Base-by-base conservation (phyloP, 2,113 vertebrate genomes). In the Thalassarche chlororhynchos region DNA sequence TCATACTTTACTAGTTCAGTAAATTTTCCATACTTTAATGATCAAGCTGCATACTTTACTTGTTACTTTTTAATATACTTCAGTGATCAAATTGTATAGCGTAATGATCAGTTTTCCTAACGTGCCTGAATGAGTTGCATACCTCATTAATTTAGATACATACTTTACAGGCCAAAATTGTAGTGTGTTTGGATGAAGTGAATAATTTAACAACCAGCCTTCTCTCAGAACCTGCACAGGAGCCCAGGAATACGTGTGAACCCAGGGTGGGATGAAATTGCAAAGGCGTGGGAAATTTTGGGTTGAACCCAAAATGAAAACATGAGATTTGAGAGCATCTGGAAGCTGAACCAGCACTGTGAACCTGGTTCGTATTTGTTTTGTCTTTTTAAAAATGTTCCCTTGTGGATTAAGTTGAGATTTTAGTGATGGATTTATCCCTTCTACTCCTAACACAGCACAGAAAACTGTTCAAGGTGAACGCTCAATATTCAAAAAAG, bases 11-110 rank as follows among this genome's bases (percentile, higher is more conserved):
- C 77, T 85, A 91, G 93, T 91, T 94, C 91, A 96, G 84, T 97
- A 96, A 90, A 93, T 96, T 97, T 96, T 97, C 95, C 96, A 77
- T 91, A 88, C 95, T 90, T 96, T 96, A 95, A 96, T 91, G 95
- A 96, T 94, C 94, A 96, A 91, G 84, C 78, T 91, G 84, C 96
- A 97, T 96, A 90, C 81, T 97, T 97, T 89, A 91, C 93, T 96
- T 83, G 94, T 97, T 96, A 95, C 78, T 94, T 96, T 97, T 97
- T 96, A 94, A 97, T 96, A 96, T 97, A 96, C 81, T 94, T 96
- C 96, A 95, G 87, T 95, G 95, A 95, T 97, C 93, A 96, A 80
- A 87, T 93, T 97, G 91, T 97, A 89, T 62, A 70, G 89, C 3
- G 0, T 93, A 96, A 96, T 84, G 91, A 96, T 97, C 78, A 80